Percentiles rank a stretch among this genome's conserved stretches.
Conservation (phyloP, 2,113 vertebrate genomes). For the Planiliza haematocheilus region DNA sequence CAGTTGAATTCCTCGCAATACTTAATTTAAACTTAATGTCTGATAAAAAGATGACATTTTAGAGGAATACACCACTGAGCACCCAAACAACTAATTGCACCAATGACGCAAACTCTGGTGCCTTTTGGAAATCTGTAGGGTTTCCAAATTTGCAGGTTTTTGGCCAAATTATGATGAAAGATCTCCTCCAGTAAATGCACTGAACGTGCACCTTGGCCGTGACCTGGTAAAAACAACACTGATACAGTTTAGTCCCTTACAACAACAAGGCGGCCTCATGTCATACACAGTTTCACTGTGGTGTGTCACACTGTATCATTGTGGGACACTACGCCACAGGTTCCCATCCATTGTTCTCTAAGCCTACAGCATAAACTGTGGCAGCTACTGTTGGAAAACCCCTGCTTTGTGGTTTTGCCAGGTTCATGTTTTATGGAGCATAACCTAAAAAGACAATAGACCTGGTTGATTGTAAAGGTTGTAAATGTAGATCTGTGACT, state of each 20-base stretch:
- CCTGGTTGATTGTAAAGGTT: not conserved
- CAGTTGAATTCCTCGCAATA: no score
- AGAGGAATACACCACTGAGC: no score
- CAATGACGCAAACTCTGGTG: no score
- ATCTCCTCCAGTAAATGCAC: conserved; percentile 7
- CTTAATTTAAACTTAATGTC: no score
- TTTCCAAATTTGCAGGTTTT: not conserved
- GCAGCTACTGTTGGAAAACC: conserved; percentile 47
- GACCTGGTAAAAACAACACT: conserved; percentile 15
- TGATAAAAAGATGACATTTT: no score
- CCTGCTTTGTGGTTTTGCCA: conserved; percentile 41
- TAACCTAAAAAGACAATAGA: conserved; percentile 16
- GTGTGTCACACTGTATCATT: conserved; percentile 55
- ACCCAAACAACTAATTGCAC: no score
- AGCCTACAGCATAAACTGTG: conserved; percentile 39
- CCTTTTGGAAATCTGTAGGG: no score
- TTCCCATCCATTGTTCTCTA: conserved; percentile 57
- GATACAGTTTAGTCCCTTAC: conserved; percentile 17
- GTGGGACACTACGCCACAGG: conserved; percentile 49
- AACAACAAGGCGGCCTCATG: conserved; percentile 36
- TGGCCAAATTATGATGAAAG: not conserved
- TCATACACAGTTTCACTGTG: conserved; percentile 41
- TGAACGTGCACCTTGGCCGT: conserved; percentile 10
- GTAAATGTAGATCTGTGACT: conserved; percentile 3
- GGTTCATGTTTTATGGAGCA: conserved; percentile 26